Evolutionary conservation across 92 coral and sea anemone genomes (phyloP), one percentile per base, ranked within the genome.

Genomic region (Porites rus): DNA sequence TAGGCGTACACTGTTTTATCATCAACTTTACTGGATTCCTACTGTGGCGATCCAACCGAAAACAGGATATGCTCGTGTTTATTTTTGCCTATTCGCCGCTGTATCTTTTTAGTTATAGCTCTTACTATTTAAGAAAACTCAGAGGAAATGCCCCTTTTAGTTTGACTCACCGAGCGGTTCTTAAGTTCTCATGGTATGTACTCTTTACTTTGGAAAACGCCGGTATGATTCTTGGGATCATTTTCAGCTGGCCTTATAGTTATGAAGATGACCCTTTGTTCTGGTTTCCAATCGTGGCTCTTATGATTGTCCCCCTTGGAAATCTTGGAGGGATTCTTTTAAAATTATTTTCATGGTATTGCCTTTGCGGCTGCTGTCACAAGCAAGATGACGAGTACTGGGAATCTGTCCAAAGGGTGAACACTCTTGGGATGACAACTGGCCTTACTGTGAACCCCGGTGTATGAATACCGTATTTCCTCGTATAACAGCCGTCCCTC

Each of bases 21-120:
- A 64, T 66, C 52, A 69, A 22, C 65, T 20, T 19, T 11, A 63
- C 38, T 20, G 88, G 81, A 64, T 66, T 75, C 51, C 12, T 25
- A 22, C 25, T 84, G 76, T 84, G 88, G 88, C 79, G 79, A 60
- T 83, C 88, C 3, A 22, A 84, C 3, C 72, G 88, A 54, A 76
- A 71, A 24, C 88, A 84, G 52, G 75, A 84, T 38, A 75, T 84
- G 18, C 69, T 84, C 13, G 20, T 19, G 19, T 84, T 84, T 66
- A 51, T 76, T 68, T 65, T 84, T 65, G 75, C 81, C 10, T 67
- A 84, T 76, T 84, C 82, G 0, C 82, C 76, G 13, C 59, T 76
- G 62, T 84, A 84, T 25, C 24, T 84, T 38, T 84, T 76, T 56
- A 43, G 76, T 65, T 84, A 75, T 17, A 75, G 76, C 46, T 65